These are phyloP conservation scores for Ceratosolen fusciceps DNA, from an alignment of 1,140 invertebrate genomes.

Conservation along the genomic window DNA sequence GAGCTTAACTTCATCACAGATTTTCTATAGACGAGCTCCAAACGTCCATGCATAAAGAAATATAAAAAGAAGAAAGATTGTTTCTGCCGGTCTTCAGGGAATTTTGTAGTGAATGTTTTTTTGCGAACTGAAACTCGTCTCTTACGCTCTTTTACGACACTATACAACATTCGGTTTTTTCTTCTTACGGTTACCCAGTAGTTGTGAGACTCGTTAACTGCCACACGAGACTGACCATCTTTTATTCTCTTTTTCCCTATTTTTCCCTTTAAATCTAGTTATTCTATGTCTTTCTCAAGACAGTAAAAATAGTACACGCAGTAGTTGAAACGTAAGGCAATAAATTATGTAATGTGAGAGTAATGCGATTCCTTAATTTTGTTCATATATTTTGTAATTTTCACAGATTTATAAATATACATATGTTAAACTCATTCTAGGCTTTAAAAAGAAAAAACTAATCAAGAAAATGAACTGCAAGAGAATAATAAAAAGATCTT, in stretches of 20 bases:
- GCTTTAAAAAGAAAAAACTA: too few species aligned
- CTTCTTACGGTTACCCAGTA: background rate
- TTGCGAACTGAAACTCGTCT: conserved; percentile 31
- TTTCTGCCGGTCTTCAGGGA: conserved; percentile 50
- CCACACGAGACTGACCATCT: conserved; percentile 54
- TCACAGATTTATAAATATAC: too few species aligned
- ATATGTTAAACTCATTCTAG: too few species aligned
- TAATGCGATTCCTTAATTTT: too few species aligned
- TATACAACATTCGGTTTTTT: conserved; percentile 32
- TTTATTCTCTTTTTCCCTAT: conserved; percentile 4
- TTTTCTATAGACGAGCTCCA: background rate
- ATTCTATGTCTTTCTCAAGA: conserved; percentile 18
- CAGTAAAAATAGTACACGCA: too few species aligned
- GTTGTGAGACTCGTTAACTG: conserved; percentile 56
- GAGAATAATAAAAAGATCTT: too few species aligned
- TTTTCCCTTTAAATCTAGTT: background rate
- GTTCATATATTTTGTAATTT: too few species aligned
- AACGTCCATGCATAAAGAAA: conserved; percentile 45
- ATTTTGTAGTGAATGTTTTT: conserved; percentile 44
- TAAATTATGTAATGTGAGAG: too few species aligned
- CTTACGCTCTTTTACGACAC: conserved; percentile 36
- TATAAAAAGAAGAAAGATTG: conserved; percentile 53
- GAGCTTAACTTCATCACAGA: conserved; percentile 3
- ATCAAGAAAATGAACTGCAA: too few species aligned
- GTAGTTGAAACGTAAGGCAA: too few species aligned